Percentiles rank a stretch among this genome's conserved stretches.
These are phyloP conservation scores for Sylvilagus bachmani DNA, from an alignment of 2,113 vertebrate species.

Conservation along the genomic window DNA sequence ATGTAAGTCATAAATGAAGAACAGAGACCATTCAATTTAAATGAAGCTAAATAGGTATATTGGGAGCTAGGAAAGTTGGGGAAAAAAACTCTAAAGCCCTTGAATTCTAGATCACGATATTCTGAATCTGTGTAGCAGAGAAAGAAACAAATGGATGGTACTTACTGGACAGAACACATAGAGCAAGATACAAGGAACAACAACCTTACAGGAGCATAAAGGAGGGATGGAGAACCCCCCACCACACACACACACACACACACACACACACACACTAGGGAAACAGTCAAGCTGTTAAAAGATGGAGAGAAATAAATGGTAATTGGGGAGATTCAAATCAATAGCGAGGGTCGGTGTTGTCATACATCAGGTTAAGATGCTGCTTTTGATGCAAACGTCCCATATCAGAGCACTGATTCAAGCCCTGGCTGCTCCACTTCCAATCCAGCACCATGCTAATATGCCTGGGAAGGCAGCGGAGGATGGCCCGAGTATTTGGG, in stretches of 20 bases:
- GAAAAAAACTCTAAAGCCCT: neutral
- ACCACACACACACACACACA: too few relatives aligned
- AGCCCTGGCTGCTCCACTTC: too few relatives aligned
- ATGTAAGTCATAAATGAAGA: neutral
- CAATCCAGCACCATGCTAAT: too few relatives aligned
- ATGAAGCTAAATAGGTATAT: neutral
- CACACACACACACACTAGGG: too few relatives aligned
- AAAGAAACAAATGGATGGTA: neutral
- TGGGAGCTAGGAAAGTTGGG: neutral
- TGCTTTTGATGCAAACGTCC: too few relatives aligned
- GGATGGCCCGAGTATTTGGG: too few relatives aligned
- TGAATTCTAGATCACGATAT: neutral
- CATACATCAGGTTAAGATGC: too few relatives aligned
- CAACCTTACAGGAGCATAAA: fast-evolving
- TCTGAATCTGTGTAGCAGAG: neutral
- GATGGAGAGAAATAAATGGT: neutral
- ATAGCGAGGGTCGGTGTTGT: neutral
- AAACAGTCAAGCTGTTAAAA: neutral
- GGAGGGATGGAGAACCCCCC: neutral
- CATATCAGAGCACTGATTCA: too few relatives aligned
- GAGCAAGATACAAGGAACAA: neutral
- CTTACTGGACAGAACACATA: fast-evolving
- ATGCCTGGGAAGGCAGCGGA: too few relatives aligned
- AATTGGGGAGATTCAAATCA: neutral
- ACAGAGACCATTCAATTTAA: neutral